Evolutionary conservation across 2,888 invertebrate genomes (phyloP), one percentile per base, ranked within the genome.

Genomic region (Zhuqinia jingwanae): DNA sequence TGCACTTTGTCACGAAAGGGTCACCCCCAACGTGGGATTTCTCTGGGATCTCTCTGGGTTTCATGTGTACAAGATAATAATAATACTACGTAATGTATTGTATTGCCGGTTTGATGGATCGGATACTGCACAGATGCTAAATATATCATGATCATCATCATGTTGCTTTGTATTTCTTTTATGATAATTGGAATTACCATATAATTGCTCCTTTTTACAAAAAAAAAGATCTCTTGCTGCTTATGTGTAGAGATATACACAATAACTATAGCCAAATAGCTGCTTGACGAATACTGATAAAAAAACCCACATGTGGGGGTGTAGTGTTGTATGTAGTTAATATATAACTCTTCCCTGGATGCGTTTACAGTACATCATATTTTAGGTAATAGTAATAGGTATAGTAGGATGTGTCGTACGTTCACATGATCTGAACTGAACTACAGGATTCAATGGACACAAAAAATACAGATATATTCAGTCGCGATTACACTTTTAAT

Each of bases 1-100:
- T 86, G 87, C 89, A 87, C 86, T 88, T 86, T 89, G 90, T 90
- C 90, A 89, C 85, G 88, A 86, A 89, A 89, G 89, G 90, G 90
- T 90, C 89, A 85, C 79, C 82, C 81, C 84, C 83, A 70, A 65
- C 79, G 45, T 56, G 45, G 42, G 47, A 30, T 63, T 56, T 70
- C 56, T 22, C 81, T 56, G 56, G 68, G 63, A 36, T 36, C 8
- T 8, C 36, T 36, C n/a, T n/a, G n/a, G n/a, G n/a, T n/a, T n/a
- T n/a, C n/a, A n/a, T n/a, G n/a, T n/a, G n/a, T n/a, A n/a, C n/a
- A n/a, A n/a, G n/a, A n/a, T n/a, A n/a, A n/a, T n/a, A n/a, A n/a
- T n/a, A n/a, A n/a, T n/a, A n/a, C n/a, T n/a, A n/a, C n/a, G n/a
- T n/a, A n/a, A n/a, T n/a, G 56, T 45, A 56, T 56, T 47, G 17